Evolutionary conservation across 1,140 invertebrate species (phyloP).

Genomic region (Drosophila pectinifera): DNA sequence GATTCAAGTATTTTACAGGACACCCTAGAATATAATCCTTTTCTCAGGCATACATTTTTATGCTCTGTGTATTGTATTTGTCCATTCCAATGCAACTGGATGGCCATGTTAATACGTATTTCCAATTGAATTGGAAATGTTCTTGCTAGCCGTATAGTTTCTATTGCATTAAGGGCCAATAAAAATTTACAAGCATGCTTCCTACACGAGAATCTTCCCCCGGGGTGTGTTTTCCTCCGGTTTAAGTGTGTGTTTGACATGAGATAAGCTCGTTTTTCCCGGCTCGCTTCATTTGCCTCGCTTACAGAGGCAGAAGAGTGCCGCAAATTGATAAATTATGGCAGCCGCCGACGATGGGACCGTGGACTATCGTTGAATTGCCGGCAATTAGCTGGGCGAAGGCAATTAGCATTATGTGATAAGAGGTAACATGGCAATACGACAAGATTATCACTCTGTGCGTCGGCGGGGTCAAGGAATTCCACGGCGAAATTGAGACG

Average conservation of each 20-base stretch:
- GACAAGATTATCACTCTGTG: conserved; percentile 57
- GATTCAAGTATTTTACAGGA: no score
- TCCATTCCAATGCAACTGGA: conserved; percentile 24
- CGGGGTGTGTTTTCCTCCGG: conserved; percentile 25
- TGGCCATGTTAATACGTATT: conserved; percentile 66
- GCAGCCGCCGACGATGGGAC: not conserved
- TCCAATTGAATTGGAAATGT: conserved; percentile 71
- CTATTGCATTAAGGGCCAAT: conserved; percentile 72
- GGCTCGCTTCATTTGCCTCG: conserved; percentile 66
- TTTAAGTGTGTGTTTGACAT: conserved; percentile 75
- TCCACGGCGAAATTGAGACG: conserved; percentile 56
- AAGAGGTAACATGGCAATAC: conserved; percentile 48
- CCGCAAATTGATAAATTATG: conserved; percentile 79
- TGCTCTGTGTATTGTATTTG: not conserved
- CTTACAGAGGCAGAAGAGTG: conserved; percentile 11
- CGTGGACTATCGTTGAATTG: conserved; percentile 44
- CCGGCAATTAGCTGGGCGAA: conserved; percentile 63
- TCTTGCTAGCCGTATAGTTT: conserved; percentile 28
- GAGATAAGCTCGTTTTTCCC: conserved; percentile 70
- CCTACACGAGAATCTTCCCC: conserved; percentile 16
- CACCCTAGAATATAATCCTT: no score
- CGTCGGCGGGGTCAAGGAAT: conserved; percentile 49
- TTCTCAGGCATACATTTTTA: not conserved
- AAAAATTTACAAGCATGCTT: conserved; percentile 65
- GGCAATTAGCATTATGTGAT: conserved; percentile 69